Conservation (phyloP, 2,888 invertebrate species). For the Tachina grossa region DNA sequence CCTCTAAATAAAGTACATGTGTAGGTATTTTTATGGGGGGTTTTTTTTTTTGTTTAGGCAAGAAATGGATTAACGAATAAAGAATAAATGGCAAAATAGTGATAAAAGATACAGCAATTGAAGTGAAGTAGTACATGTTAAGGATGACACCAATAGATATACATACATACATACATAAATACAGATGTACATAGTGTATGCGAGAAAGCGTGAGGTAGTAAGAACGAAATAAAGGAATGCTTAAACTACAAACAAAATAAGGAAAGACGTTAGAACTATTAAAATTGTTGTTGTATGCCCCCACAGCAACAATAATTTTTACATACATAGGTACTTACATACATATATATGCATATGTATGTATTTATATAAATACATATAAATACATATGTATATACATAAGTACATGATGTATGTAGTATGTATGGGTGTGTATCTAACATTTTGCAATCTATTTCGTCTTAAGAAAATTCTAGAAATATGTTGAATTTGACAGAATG, state of each 20-base stretch:
- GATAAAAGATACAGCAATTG: conserved; percentile 38
- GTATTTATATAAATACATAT: background rate
- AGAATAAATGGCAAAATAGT: background rate
- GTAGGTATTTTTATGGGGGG: conserved; percentile 2
- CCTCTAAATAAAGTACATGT: background rate
- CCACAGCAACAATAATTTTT: background rate
- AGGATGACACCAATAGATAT: conserved; percentile 54
- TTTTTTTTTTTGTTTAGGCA: background rate
- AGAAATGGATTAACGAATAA: conserved; percentile 11
- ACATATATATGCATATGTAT: background rate
- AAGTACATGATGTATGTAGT: background rate
- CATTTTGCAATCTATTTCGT: background rate
- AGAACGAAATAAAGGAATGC: conserved; percentile 14
- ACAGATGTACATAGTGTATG: background rate
- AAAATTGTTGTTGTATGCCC: background rate
- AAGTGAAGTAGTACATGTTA: conserved; percentile 49
- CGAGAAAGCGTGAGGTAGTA: conserved; percentile 1
- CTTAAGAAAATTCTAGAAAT: background rate
- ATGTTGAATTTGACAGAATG: background rate
- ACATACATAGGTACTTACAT: background rate
- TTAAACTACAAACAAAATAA: conserved; percentile 15
- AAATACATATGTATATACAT: background rate
- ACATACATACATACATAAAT: no score
- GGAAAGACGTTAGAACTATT: conserved; percentile 9
- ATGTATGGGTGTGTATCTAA: background rate